Percentiles rank a stretch among this genome's conserved stretches.
Conservation (phyloP, 2,888 invertebrate genomes). For the Notocelia uddmanniana region DNA sequence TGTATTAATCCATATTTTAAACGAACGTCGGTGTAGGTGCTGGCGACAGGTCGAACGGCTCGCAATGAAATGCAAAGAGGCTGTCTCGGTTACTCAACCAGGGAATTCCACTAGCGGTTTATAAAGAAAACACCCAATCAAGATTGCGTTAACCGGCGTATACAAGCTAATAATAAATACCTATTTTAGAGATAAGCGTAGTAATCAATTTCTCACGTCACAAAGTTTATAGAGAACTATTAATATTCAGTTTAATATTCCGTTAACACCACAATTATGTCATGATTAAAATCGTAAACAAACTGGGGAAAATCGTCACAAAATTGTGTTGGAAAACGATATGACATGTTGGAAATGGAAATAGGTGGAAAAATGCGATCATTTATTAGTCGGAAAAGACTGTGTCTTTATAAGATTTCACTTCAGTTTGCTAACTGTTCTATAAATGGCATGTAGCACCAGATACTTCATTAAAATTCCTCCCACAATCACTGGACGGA, state of each 20-base stretch:
- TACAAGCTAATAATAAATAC: constrained; percentile 24
- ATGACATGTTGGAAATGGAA: not conserved
- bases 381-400: not conserved
- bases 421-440: not conserved
- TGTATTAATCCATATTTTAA: constrained; percentile 17
- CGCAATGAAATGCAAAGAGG: constrained; percentile 33
- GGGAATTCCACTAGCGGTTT: constrained; percentile 35
- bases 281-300: constrained; percentile 1
- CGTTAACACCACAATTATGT: constrained; percentile 15
- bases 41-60: not conserved
- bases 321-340: not conserved
- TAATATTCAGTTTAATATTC: constrained; percentile 1
- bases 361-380: not conserved
- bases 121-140: constrained; percentile 7
- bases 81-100: constrained; percentile 30
- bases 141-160: constrained; percentile 13
- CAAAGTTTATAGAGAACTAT: not conserved
- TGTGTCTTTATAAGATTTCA: not conserved
- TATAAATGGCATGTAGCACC: not conserved
- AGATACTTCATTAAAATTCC: constrained; percentile 27
- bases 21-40: constrained; percentile 1
- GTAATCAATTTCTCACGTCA: constrained; percentile 5
- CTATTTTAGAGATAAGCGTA: constrained; percentile 22
- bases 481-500: constrained; percentile 1
- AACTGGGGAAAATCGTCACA: not conserved